Evolutionary conservation across 2,888 invertebrate species (phyloP), one percentile per base, ranked within the genome.

Genomic region (Amiota minor): DNA sequence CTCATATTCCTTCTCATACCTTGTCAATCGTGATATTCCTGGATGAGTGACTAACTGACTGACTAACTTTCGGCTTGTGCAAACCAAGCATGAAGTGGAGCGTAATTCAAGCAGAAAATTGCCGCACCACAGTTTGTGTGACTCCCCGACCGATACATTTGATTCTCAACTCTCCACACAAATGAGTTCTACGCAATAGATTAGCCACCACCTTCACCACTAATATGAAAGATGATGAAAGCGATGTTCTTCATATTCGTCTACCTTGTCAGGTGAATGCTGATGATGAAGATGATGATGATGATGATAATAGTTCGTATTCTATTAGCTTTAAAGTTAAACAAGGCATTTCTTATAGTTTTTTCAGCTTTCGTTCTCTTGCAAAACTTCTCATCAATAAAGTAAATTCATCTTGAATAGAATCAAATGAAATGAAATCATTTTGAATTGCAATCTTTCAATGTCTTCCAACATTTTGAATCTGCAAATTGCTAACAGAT

Each of bases 81-180:
- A 84, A 86, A 79, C 86, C 86, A 87, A 87, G 86, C 86, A 85
- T 86, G 87, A 86, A 87, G 79, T 16, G 84, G 81, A 80, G 79
- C 79, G 85, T 87, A 87, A 86, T 86, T 86, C 86, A 86, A 83
- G 87, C 86, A 81, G 85, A 87, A 87, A 86, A 86, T 86, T 87
- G 86, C 80, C 82, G 83, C 85, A 85, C 83, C 20, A 20, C 6
- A 35, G 6, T 8, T 55, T 55, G 16, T 8, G n/a, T 55, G 55
- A 12, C 49, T 67, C 49, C 49, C 65, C 18, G n/a, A 49, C 49
- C 12, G 23, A 3, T 35, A n/a, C 62, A 45, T 12, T 14, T 49
- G 49, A 18, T 46, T 8, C 18, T 20, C 61, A 20, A 8, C 23
- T 61, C 20, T 61, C 11, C 61, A 61, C 12, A 61, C 61, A 61